Conservation (phyloP, 2,113 vertebrate genomes). For the Prunella himalayana region DNA sequence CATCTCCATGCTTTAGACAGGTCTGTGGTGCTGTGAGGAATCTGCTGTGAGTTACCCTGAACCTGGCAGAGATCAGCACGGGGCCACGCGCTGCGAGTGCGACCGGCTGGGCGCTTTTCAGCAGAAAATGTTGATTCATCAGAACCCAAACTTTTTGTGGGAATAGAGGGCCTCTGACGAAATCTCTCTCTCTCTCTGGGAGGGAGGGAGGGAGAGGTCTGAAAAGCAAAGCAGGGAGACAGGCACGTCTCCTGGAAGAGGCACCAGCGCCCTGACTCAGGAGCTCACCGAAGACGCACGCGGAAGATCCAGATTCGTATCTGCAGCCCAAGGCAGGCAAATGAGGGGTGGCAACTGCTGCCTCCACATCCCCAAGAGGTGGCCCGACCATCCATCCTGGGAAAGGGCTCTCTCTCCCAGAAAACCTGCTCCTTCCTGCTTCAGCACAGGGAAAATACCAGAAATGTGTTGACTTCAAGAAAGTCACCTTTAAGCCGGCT, state of each 20-base stretch:
- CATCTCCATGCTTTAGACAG: neutral
- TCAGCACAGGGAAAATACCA: neutral
- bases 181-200: neutral
- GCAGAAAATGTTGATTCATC: conserved; percentile 17
- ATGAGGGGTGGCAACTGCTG: neutral
- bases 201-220: neutral
- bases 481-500: neutral
- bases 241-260: neutral
- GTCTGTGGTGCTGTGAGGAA: neutral
- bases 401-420: neutral
- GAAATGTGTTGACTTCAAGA: neutral
- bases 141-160: neutral
- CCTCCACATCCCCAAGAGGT: neutral
- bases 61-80: neutral
- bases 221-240: neutral
- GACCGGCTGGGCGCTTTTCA: neutral
- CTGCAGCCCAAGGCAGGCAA: neutral
- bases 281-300: accelerated
- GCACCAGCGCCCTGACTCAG: neutral
- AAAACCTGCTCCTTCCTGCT: neutral
- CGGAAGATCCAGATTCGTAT: neutral
- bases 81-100: neutral
- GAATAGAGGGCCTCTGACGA: neutral
- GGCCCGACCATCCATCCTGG: neutral
- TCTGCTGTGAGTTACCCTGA: neutral